These are phyloP conservation scores for Sarcophilus harrisii DNA, from an alignment of 2,797 vertebrate genomes.

Conservation along the genomic window DNA sequence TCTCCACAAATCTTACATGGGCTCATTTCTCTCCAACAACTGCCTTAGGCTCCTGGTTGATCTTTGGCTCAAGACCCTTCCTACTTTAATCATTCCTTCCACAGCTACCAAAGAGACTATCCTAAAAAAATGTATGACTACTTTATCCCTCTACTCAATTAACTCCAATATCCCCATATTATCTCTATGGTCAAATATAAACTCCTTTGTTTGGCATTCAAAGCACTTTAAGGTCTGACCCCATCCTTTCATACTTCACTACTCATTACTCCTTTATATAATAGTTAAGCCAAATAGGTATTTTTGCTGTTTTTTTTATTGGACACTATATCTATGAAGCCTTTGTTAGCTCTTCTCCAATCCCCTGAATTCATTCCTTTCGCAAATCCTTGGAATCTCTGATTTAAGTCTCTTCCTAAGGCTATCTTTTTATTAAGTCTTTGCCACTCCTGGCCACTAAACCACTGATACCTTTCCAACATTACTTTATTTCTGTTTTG, in stretches of 20 bases:
- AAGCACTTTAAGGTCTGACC: not conserved
- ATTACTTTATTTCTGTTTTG: not conserved
- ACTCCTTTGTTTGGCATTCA: not conserved
- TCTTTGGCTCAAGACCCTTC: not conserved
- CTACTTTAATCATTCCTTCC: not conserved
- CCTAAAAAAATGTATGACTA: not conserved
- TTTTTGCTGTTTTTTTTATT: not conserved
- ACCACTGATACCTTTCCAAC: not conserved
- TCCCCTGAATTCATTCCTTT: not conserved
- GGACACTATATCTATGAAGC: not conserved
- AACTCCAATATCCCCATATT: not conserved
- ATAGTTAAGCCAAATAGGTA: not conserved
- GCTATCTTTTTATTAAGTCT: not conserved
- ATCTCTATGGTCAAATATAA: not conserved
- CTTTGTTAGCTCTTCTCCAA: not conserved
- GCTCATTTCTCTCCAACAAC: not conserved
- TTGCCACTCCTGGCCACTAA: not conserved
- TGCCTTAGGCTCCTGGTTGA: not conserved
- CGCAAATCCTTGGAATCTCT: not conserved
- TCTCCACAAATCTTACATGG: not conserved
- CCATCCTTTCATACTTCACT: not conserved
- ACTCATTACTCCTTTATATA: not conserved
- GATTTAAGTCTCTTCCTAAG: not conserved
- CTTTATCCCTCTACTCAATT: not conserved
- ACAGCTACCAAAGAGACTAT: not conserved